Base-by-base conservation (phyloP, 2,888 invertebrate genomes). In the Drosophila acutilabella region DNA sequence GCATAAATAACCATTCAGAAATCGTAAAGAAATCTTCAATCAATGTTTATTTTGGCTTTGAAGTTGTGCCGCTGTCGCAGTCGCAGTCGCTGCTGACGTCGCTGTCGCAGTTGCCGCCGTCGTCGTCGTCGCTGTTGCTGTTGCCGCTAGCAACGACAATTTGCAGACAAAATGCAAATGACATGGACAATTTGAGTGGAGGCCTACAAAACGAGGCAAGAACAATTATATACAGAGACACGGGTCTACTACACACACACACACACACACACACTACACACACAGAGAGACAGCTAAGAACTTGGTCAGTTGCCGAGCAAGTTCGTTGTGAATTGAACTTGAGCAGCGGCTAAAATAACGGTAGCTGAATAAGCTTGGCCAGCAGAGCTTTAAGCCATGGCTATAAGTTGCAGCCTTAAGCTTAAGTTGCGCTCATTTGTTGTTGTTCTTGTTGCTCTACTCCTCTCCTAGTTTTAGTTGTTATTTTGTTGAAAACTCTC, bases 1-100 rank as follows among this genome's bases (percentile, higher is more conserved):
- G 89, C 86, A 88, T 86, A 86, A 89, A 86, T 89, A 86, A 89
- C 89, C 89, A 88, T 88, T 88, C 86, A 86, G 88, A 88, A 86
- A 86, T 89, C 89, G 86, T 86, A 85, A 89, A 83, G 87, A 89
- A 86, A 86, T 86, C 89, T 86, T 89, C 86, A 86, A 86, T 86
- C 86, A 88, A 86, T 86, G 87, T 80, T 81, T 80, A 80, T 80
- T 78, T 78, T 78, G 84, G 73, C 78, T 86, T 89, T 86, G 85
- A 86, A 71, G 77, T 88, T 68, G 42, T 64, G 82, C 77, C 64
- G 82, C 72, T 52, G 36, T 30, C 30, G 74, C 80, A 10, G 58
- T 11, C 18, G 47, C 54, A 11, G 65, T 10, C 42, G 40, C 58
- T 6, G 53, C 23, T 50, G 23, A 38, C 23, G 53, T 47, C 23